Percentiles rank a stretch among this genome's conserved stretches.
These are phyloP conservation scores for Redunca redunca DNA, from an alignment of 2,113 vertebrate species.

Conservation along the genomic window DNA sequence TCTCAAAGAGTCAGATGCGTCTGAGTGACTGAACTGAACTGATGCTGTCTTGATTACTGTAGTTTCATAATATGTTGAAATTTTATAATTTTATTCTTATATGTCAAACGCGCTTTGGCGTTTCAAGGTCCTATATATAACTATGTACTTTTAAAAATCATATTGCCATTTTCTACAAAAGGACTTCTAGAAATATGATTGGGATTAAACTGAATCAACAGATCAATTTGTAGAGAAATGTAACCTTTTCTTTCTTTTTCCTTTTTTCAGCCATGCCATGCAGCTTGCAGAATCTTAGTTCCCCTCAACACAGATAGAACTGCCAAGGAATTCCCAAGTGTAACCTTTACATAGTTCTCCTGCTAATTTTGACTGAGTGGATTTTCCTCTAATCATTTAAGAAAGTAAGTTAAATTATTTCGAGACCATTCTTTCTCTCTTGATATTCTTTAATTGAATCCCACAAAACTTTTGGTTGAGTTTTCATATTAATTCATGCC, in stretches of 20 bases:
- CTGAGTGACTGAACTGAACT: no score
- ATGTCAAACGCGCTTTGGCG: neutral
- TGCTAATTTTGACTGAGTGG: neutral
- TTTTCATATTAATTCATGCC: neutral
- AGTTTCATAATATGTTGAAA: neutral
- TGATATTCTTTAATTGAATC: neutral
- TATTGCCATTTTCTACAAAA: neutral
- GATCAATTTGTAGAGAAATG: neutral
- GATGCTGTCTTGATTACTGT: no score
- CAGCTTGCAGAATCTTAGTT: neutral
- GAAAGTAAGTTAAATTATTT: neutral
- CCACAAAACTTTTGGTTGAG: neutral
- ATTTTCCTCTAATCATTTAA: neutral
- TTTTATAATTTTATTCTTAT: neutral
- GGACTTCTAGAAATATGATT: neutral
- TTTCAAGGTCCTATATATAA: neutral
- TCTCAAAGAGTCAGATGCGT: fast-evolving
- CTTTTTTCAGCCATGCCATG: neutral
- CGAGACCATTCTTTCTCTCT: neutral
- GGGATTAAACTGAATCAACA: neutral
- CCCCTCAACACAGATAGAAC: neutral
- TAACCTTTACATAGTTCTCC: neutral
- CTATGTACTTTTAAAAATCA: neutral
- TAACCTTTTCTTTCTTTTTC: neutral
- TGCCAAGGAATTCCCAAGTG: neutral